These are phyloP conservation scores for Elgaria multicarinata DNA, from an alignment of 2,113 vertebrate genomes.

Conservation along the genomic window DNA sequence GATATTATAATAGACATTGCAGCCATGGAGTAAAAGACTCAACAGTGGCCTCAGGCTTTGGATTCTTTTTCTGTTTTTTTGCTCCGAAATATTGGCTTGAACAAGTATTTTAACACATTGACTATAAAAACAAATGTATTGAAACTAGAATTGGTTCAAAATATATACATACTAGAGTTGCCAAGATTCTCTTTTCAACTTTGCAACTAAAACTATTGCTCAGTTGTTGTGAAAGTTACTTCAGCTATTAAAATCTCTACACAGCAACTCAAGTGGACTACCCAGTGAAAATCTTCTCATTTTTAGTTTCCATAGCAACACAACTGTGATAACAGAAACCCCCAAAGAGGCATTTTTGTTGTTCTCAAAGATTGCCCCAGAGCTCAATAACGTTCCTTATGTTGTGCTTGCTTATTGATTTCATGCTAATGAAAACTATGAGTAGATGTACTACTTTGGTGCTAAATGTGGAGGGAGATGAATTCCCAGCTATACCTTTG, in stretches of 20 bases:
- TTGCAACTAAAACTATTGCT: not conserved
- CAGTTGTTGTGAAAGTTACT: not conserved
- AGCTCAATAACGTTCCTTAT: not conserved
- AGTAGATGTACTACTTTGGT: not conserved
- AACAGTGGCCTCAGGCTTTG: not conserved
- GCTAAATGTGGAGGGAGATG: not conserved
- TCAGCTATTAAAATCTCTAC: not conserved
- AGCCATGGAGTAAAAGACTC: not conserved
- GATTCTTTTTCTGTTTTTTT: not conserved
- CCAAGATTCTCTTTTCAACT: not conserved
- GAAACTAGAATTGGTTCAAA: not conserved
- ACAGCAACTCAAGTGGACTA: not conserved
- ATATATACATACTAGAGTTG: not conserved
- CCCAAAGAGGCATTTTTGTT: not conserved
- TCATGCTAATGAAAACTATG: slow-evolving; percentile 18
- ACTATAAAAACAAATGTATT: not conserved
- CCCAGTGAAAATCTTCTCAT: not conserved
- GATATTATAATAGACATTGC: not conserved
- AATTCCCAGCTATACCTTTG: not conserved
- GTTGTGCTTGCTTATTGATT: slow-evolving; percentile 15
- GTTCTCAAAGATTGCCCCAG: not conserved
- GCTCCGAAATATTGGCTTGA: not conserved
- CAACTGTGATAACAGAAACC: not conserved
- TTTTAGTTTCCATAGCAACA: slow-evolving; percentile 25
- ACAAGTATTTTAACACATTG: not conserved